Evolutionary conservation across 2,113 vertebrate species (phyloP), one percentile per base, ranked within the genome.

Genomic region (Arenaria interpres): DNA sequence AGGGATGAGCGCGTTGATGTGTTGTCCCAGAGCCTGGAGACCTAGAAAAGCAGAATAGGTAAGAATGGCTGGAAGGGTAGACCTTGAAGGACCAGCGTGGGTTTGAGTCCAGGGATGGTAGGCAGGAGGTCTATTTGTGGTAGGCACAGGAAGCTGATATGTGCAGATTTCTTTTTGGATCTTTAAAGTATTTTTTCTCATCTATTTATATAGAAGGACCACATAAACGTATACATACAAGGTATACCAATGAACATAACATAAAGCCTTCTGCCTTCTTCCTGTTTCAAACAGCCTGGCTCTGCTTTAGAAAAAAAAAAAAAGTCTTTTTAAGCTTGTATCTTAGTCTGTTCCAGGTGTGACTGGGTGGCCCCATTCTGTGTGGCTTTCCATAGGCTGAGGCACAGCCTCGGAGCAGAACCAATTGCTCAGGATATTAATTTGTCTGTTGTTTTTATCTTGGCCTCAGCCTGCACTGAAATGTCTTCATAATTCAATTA

Each of bases 1-100:
- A 64, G 76, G n/a, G 43, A n/a, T 63, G 48, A 81, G 20, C 2
- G 2, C 0, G 1, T 22, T 32, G 1, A 0, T 28, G 37, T 24
- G 14, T 14, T 78, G 12, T 41, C 32, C 39, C 48, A 37, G 62
- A 54, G 37, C 37, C 45, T 86, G 85, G 79, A 83, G 75, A 27
- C 1, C 4, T 4, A 64, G 35, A 19, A 51, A 37, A 73, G 53
- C 24, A 57, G 75, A 80, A 23, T 4, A 57, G 30, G 22, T 41
- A 51, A 81, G 66, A 33, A n/a, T 3, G 14, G 33, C 14, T 57
- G 41, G 56, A 82, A 39, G 53, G 64, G 27, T 0, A 60, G 50
- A 39, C 30, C 33, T 85, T 51, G 57, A 91, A 79, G 30, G 60
- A 5, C 23, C 23, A 56, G 33, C 0, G 0, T 50, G 41, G 27